Base-by-base conservation (phyloP, 2,888 invertebrate genomes). In the Ochlodes sylvanus region DNA sequence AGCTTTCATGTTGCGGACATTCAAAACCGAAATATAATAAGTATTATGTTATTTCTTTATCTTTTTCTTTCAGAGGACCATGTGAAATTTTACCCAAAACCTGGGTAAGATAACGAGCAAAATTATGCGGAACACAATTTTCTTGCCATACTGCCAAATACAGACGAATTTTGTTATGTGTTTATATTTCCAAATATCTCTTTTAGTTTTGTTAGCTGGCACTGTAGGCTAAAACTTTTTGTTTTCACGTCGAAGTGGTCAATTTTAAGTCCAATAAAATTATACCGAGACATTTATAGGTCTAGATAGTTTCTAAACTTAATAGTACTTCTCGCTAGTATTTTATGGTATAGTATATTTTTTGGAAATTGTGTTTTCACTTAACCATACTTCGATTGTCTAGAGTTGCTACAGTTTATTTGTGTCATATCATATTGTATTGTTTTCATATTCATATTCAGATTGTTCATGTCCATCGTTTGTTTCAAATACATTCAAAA, bases 1-100 rank as follows among this genome's bases (percentile, higher is more conserved):
- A 82, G 81, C 83, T 84, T 85, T 87, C 87, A 84, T 87, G 83
- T 84, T 82, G 81, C 77, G 79, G 76, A 79, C 80, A 82, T 82
- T 84, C 78, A 77, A 77, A 77, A 79, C 74, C 79, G 78, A 79
- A 83, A 79, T 83, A 17, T 15, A 17, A 12, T 84, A 81, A 79
- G 80, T 84, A 82, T 85, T 84, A 86, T 85, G 77, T 78, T 86
- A 87, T 85, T 80, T 79, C 76, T 78, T 78, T 80, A 76, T 79
- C 69, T 75, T 79, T 74, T 73, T 38, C 7, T 62, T 62, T 62
- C 52, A 62, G 52, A 52, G 19, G 50, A 21, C 19, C 62, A 5
- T 32, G 21, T 19, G 19, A 62, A 62, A 52, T 19, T 2, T 0
- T 9, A n/a, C 17, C 17, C 17, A 50, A 55, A 55, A 41, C 15